A percentile compares a stretch with the other conserved stretches of the same genome.
phyloP scores from a whole-genome alignment of 2,113 vertebrate genomes.

The Casuarius casuarius region DNA sequence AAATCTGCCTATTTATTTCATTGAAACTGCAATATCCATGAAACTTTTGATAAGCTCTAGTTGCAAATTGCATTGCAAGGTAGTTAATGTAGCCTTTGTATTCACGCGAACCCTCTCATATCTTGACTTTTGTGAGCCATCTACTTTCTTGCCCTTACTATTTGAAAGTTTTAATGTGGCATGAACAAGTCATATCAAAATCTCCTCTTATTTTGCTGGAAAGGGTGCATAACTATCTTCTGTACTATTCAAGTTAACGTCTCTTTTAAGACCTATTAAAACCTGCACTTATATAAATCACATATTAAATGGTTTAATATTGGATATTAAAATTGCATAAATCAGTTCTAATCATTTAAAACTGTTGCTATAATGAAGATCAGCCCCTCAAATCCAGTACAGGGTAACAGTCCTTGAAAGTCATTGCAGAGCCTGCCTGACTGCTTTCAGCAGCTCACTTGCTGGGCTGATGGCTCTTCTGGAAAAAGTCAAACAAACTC shows the following conservation, averaged over 20 bases:
- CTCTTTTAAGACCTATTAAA: not conserved
- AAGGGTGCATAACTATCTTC: not conserved
- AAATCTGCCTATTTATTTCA: not conserved
- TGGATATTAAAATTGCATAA: not conserved
- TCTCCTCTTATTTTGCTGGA: not conserved
- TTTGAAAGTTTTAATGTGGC: not conserved
- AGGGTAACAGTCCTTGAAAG: not conserved
- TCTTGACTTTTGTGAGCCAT: not conserved
- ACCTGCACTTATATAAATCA: not conserved
- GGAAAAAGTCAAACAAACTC: not conserved
- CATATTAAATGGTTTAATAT: not conserved
- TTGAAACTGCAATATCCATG: accelerated
- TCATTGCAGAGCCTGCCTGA: not conserved
- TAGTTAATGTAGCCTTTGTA: not conserved
- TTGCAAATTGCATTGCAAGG: not conserved
- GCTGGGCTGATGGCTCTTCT: not conserved
- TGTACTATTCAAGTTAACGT: not conserved
- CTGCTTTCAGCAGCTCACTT: accelerated
- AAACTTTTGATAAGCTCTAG: not conserved
- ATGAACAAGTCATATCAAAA: too few relatives aligned
- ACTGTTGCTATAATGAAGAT: not conserved
- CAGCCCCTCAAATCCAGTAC: not conserved
- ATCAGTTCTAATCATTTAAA: not conserved
- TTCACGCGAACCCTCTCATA: accelerated
- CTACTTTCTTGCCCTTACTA: not conserved